Base-by-base conservation (phyloP, 1,140 invertebrate genomes). In the Chrysoperla carnea region DNA sequence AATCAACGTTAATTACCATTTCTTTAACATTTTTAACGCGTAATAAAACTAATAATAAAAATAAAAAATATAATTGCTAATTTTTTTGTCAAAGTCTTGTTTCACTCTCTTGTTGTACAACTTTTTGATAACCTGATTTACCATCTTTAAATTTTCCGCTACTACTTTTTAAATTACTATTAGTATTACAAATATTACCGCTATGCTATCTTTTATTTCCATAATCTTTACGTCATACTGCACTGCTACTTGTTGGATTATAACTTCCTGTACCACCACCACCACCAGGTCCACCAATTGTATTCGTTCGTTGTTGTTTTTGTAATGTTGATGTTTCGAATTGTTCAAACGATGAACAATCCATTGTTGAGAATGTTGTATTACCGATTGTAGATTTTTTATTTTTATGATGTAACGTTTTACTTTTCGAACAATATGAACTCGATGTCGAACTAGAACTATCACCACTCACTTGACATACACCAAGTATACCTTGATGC, bases 331-430 rank as follows among this genome's bases (percentile, higher is more conserved):
- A 2, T 23, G 17, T 23, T 23, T 23, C 17, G 5, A 23, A 35
- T 23, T 6, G 45, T 48, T 40, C 55, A 60, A 36, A 57, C 58
- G 13, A 51, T 52, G 38, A 57, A 23, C 17, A 23, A 15, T 57
- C 54, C 1, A 55, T 53, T 2, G 52, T 52, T 46, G 58, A 53
- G 39, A 61, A 61, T 15, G 54, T 55, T 23, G 17, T 23, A 23
- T 23, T 23, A 36, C 59, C 59, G 37, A 58, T 57, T 50, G 57
- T 59, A 37, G 52, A 55, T 40, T 58, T 59, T 43, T 59, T 61
- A 36, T 39, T 27, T 29, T 42, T 44, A 39, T 58, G 55, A 36
- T 59, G 56, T 37, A 61, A 40, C 6, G 59, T 61, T 44, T 57
- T 61, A 45, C 56, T 59, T 39, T 51, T 54, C 8, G 51, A 49